Evolutionary conservation across 2,797 vertebrate genomes (phyloP).

Genomic region (Poecilia picta): DNA sequence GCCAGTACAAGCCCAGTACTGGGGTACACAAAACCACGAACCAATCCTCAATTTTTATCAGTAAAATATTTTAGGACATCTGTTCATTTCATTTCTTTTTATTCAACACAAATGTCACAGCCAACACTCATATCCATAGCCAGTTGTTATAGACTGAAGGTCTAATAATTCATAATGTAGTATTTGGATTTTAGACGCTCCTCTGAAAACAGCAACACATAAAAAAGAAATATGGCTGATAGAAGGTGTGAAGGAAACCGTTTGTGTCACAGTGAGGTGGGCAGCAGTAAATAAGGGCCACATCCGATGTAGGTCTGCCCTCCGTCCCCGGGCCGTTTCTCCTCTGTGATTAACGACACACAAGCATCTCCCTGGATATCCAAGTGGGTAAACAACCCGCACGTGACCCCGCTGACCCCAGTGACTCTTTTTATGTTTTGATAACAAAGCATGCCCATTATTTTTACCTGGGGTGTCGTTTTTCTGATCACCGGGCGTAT

Average conservation of each 20-base stretch:
- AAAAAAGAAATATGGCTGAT: not conserved
- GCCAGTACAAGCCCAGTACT: not conserved
- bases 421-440: slow-evolving; percentile 2
- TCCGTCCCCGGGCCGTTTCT: not conserved
- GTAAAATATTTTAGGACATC: not conserved
- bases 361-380: not conserved
- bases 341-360: not conserved
- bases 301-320: not conserved
- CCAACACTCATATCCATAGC: not conserved
- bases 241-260: not conserved
- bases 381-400: slow-evolving; percentile 2
- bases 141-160: not conserved
- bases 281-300: slow-evolving; percentile 2
- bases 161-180: not conserved
- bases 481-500: not conserved
- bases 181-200: not conserved
- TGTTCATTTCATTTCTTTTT: not conserved
- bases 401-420: not conserved
- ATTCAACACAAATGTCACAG: not conserved
- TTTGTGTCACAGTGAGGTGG: not conserved
- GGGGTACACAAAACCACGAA: not conserved
- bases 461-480: not conserved
- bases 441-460: slow-evolving; percentile 2
- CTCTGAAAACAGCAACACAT: not conserved
- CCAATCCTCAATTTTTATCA: not conserved